Conservation (phyloP, 2,888 invertebrate species). For the Aphodius sticticus region DNA sequence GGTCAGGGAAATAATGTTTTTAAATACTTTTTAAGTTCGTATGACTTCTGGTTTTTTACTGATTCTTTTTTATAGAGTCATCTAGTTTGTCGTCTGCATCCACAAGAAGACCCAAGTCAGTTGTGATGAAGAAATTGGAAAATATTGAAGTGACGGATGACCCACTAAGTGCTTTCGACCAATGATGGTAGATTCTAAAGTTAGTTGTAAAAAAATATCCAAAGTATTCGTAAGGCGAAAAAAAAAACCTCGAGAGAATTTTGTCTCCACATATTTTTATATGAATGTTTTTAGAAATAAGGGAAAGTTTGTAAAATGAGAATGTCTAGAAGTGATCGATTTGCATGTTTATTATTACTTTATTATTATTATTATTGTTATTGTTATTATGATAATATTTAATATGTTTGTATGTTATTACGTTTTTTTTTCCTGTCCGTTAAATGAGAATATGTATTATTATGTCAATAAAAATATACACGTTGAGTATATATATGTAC, state of each 20-base stretch:
- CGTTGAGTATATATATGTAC: too few relatives aligned
- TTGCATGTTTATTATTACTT: neutral
- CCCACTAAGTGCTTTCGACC: conserved; percentile 46
- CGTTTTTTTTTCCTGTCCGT: too few relatives aligned
- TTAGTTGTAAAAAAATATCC: neutral
- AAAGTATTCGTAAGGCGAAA: neutral
- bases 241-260: neutral
- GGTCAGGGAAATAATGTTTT: neutral
- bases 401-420: neutral
- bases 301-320: neutral
- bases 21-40: too few relatives aligned
- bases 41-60: too few relatives aligned
- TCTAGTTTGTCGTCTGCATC: conserved; percentile 33
- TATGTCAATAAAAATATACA: too few relatives aligned
- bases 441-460: too few relatives aligned
- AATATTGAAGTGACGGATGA: conserved; percentile 49
- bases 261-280: neutral
- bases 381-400: neutral
- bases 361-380: neutral
- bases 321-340: neutral
- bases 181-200: conserved; percentile 16
- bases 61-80: neutral
- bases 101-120: conserved; percentile 45
- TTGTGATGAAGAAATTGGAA: conserved; percentile 49
- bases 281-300: neutral